These are phyloP conservation scores for Rhea pennata DNA, from an alignment of 2,113 vertebrate species.

Conservation along the genomic window DNA sequence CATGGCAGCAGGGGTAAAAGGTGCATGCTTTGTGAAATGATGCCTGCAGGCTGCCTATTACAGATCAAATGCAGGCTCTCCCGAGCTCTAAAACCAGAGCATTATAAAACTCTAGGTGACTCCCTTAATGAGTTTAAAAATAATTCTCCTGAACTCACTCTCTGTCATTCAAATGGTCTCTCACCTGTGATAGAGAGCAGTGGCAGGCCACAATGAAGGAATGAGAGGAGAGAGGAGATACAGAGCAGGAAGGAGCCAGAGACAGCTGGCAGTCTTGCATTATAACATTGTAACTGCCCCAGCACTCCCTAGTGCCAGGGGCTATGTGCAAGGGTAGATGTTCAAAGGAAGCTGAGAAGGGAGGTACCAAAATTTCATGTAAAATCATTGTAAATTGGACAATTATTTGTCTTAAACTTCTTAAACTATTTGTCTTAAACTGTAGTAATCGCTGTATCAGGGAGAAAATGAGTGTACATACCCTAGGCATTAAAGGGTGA, in stretches of 20 bases:
- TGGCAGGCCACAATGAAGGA: neutral
- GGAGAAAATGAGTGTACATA: neutral
- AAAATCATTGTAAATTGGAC: neutral
- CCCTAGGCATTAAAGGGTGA: neutral
- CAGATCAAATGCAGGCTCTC: constrained; percentile 18
- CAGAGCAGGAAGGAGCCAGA: neutral
- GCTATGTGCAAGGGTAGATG: neutral
- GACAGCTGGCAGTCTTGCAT: neutral
- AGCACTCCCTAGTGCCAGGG: neutral
- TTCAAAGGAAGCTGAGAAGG: neutral
- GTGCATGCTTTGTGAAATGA: neutral
- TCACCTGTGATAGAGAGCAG: neutral
- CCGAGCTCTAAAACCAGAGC: constrained; percentile 12
- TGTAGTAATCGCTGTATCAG: rapidly evolving
- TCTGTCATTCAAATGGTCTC: neutral
- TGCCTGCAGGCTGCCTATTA: constrained; percentile 24
- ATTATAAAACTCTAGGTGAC: constrained; percentile 24
- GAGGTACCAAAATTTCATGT: rapidly evolving
- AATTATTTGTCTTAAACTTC: neutral
- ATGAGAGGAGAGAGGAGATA: neutral
- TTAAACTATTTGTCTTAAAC: neutral
- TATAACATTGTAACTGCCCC: neutral
- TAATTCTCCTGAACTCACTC: neutral
- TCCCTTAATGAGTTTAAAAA: constrained; percentile 31
- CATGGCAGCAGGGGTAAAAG: neutral